Evolutionary conservation across 1,140 invertebrate genomes (phyloP).

Genomic region (Aphelinus atriplicis): DNA sequence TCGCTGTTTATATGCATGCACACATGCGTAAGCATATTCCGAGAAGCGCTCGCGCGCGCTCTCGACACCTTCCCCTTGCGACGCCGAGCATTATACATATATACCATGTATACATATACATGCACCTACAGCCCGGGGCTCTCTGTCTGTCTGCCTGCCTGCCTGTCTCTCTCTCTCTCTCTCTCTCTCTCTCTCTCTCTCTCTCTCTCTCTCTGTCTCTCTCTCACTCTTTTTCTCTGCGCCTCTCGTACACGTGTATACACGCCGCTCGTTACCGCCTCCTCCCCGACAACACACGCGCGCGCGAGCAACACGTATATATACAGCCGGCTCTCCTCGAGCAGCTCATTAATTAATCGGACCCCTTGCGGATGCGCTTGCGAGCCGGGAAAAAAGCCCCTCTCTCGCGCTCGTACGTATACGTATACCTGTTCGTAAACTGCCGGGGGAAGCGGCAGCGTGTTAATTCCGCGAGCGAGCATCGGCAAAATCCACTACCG

Average conservation of each 20-base stretch:
- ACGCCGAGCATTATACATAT: too few relatives aligned
- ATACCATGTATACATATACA: too few relatives aligned
- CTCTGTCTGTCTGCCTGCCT: neutral
- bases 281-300: neutral
- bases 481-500: constrained; percentile 57
- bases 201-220: neutral
- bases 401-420: neutral
- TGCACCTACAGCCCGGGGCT: neutral
- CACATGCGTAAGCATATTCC: neutral
- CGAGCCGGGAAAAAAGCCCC: too few relatives aligned
- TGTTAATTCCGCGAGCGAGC: constrained; percentile 60
- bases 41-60: neutral
- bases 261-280: constrained; percentile 6
- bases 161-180: neutral
- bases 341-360: constrained; percentile 45
- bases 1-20: neutral
- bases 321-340: constrained; percentile 20
- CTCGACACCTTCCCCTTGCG: neutral
- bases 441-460: constrained; percentile 10
- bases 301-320: constrained; percentile 24
- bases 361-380: constrained; percentile 4
- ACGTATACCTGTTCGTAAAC: neutral
- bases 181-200: neutral
- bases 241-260: constrained; percentile 10
- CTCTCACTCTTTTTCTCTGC: too few relatives aligned